phyloP scores from a whole-genome alignment of 2,888 invertebrate genomes.

The Synergus gifuensis region DNA sequence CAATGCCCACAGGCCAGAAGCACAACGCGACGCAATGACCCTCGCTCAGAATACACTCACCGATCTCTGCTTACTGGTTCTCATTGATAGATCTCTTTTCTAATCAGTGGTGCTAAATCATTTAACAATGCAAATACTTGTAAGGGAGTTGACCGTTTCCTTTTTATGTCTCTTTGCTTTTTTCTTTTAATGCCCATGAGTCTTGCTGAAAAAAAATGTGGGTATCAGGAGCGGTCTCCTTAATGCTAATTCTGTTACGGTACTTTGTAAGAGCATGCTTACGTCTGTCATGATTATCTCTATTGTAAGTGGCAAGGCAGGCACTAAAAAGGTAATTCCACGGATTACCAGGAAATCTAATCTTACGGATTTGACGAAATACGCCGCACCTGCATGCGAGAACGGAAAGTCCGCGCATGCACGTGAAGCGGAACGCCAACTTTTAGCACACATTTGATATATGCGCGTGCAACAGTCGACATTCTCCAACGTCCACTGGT shows the following conservation, averaged over 20 bases:
- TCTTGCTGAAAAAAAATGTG: background rate
- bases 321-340: constrained; percentile 40
- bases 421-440: constrained; percentile 21
- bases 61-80: background rate
- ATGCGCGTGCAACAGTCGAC: constrained; percentile 10
- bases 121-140: background rate
- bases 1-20: constrained; percentile 63
- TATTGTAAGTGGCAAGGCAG: constrained; percentile 38
- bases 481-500: constrained; percentile 31
- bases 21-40: constrained; percentile 10
- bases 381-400: constrained; percentile 38
- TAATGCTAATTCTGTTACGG: constrained; percentile 39
- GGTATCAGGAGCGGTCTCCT: constrained; percentile 30
- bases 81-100: background rate
- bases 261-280: constrained; percentile 36
- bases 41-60: constrained; percentile 9
- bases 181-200: background rate
- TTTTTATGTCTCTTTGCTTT: background rate
- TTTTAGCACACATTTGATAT: constrained; percentile 32
- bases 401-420: constrained; percentile 34
- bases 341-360: constrained; percentile 41
- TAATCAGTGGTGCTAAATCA: background rate
- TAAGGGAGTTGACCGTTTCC: background rate
- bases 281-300: constrained; percentile 37
- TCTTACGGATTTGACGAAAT: constrained; percentile 41